Percentiles rank a stretch among this genome's conserved stretches.
phyloP scores from a whole-genome alignment of 2,888 invertebrate species.

The Stenolophus ochropezus region DNA sequence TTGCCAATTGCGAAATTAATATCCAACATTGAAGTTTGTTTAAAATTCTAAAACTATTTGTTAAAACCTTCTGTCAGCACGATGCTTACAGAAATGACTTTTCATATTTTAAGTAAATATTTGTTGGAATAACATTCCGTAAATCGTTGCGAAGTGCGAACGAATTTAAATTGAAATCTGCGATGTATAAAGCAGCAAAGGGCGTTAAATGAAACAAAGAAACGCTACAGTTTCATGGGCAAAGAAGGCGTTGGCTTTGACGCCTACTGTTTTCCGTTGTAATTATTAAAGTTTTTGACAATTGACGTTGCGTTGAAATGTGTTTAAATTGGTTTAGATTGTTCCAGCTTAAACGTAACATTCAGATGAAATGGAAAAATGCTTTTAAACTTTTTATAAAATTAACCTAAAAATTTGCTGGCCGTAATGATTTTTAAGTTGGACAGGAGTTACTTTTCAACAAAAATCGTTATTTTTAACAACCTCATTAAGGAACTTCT shows the following conservation, averaged over 20 bases:
- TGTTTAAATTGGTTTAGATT: conserved; percentile 41
- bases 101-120: conserved; percentile 38
- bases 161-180: conserved; percentile 7
- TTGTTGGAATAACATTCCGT: conserved; percentile 18
- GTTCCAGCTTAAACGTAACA: conserved; percentile 17
- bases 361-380: background rate
- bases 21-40: conserved; percentile 4
- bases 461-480: conserved; percentile 43
- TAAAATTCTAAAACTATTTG: conserved; percentile 18
- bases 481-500: conserved; percentile 36
- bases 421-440: conserved; percentile 32
- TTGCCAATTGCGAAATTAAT: conserved; percentile 2
- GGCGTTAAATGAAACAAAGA: conserved; percentile 34
- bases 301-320: background rate
- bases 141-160: conserved; percentile 10
- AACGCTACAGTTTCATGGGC: background rate
- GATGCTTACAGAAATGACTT: conserved; percentile 17
- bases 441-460: conserved; percentile 36
- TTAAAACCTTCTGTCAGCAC: conserved; percentile 27
- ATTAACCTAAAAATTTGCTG: conserved; percentile 4
- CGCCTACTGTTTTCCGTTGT: background rate
- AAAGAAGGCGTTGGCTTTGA: conserved; percentile 27
- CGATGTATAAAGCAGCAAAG: conserved; percentile 9
- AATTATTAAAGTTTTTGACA: conserved; percentile 35
- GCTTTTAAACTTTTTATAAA: conserved; percentile 16